Evolutionary conservation across 2,797 vertebrate species (phyloP).

Genomic region (Knipowitschia caucasica): DNA sequence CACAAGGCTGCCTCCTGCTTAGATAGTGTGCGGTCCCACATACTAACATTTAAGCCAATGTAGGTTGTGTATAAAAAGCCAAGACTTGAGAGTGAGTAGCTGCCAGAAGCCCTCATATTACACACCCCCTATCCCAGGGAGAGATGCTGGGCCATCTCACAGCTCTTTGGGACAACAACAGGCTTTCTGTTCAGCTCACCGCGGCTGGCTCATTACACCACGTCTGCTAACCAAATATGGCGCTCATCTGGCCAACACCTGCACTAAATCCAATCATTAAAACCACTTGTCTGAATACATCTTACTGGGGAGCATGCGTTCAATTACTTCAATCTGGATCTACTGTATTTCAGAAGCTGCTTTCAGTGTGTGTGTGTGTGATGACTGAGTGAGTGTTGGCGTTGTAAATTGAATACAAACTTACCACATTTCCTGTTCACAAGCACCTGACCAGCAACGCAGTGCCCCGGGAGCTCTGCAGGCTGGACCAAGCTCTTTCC

Average conservation of each 20-base stretch:
- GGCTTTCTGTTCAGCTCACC: slow-evolving; percentile 57
- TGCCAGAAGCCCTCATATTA: slow-evolving; percentile 43
- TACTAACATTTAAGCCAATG: slow-evolving; percentile 59
- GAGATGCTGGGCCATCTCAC: slow-evolving; percentile 66
- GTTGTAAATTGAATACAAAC: slow-evolving; percentile 35
- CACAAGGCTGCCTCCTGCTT: slow-evolving; percentile 47
- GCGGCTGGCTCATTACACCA: slow-evolving; percentile 58
- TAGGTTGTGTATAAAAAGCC: slow-evolving; percentile 58
- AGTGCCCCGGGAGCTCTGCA: slow-evolving; percentile 74
- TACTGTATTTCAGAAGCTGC: slow-evolving; percentile 24
- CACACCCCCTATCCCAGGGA: slow-evolving; percentile 36
- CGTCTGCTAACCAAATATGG: slow-evolving; percentile 66
- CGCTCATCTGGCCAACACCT: slow-evolving; percentile 71
- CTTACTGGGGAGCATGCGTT: slow-evolving; percentile 47
- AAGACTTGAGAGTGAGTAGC: slow-evolving; percentile 29
- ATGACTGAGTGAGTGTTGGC: neutral
- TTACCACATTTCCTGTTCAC: slow-evolving; percentile 90
- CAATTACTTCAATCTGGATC: slow-evolving; percentile 43
- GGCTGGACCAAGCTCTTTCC: slow-evolving; percentile 73
- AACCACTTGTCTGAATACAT: slow-evolving; percentile 66
- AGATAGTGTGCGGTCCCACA: slow-evolving; percentile 56
- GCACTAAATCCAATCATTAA: slow-evolving; percentile 71
- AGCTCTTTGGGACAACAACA: slow-evolving; percentile 61
- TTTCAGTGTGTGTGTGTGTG: slow-evolving; percentile 11
- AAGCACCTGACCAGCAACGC: slow-evolving; percentile 79